Conservation (phyloP, 1,140 invertebrate genomes). For the Drosophila mojavensis region DNA sequence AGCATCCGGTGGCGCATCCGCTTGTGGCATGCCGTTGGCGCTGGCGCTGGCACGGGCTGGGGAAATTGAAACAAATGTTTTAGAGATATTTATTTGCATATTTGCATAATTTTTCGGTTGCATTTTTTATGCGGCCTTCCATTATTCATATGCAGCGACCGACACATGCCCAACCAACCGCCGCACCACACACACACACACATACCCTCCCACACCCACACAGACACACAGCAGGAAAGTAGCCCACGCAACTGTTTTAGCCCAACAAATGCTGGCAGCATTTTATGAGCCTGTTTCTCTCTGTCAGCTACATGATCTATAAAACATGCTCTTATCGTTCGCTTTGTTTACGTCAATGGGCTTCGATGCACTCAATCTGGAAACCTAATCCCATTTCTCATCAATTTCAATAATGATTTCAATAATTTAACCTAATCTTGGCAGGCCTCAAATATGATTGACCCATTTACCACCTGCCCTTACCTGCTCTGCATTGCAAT, state of each 20-base stretch:
- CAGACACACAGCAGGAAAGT: not conserved
- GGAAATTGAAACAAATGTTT: slow-evolving; percentile 80
- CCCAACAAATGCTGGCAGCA: not conserved
- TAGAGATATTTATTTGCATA: slow-evolving; percentile 80
- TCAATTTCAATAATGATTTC: not conserved
- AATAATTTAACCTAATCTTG: too few species aligned
- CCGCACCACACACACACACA: not conserved
- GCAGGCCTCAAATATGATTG: not conserved
- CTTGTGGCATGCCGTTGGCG: slow-evolving; percentile 1
- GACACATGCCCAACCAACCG: slow-evolving; percentile 11
- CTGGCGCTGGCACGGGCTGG: not conserved
- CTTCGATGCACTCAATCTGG: not conserved
- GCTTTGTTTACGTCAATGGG: not conserved
- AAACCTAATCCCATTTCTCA: not conserved
- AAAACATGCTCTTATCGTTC: not conserved
- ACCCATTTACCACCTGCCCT: not conserved
- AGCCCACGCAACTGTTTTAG: not conserved
- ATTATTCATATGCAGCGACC: slow-evolving; percentile 64
- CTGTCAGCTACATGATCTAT: slow-evolving; percentile 8
- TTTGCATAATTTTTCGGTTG: slow-evolving; percentile 71
- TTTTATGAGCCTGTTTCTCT: slow-evolving; percentile 7
- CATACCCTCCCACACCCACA: not conserved
- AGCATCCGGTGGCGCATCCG: slow-evolving; percentile 57
- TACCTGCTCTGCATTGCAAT: not conserved
- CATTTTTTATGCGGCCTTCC: slow-evolving; percentile 70